phyloP scores from a whole-genome alignment of 2,888 invertebrate species.

The Volucella zonaria region DNA sequence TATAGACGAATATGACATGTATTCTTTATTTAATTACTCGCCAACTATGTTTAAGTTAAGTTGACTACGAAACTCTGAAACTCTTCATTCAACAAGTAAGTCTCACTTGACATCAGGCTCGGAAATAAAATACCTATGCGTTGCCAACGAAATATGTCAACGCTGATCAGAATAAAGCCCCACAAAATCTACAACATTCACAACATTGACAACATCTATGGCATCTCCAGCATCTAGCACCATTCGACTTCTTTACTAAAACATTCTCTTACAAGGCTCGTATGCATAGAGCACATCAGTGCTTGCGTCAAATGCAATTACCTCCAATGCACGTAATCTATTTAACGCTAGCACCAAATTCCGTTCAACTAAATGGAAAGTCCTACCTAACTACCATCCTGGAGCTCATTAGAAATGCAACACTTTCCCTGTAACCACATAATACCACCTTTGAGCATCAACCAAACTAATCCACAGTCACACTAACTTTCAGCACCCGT shows the following conservation, averaged over 20 bases:
- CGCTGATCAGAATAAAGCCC: conserved; percentile 1
- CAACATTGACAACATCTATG: too few species aligned
- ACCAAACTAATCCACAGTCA: conserved; percentile 69
- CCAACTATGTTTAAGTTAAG: too few species aligned
- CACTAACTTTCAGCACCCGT: conserved; percentile 45
- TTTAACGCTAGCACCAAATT: conserved; percentile 58
- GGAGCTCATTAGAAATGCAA: conserved; percentile 70
- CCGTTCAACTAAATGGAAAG: conserved; percentile 19
- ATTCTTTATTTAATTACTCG: too few species aligned
- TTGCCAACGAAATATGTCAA: background rate
- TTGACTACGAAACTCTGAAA: too few species aligned
- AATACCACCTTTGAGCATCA: conserved; percentile 66
- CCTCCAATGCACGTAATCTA: conserved; percentile 66
- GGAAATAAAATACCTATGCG: too few species aligned
- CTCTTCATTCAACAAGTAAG: too few species aligned
- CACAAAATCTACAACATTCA: background rate
- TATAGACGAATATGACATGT: too few species aligned
- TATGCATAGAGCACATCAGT: conserved; percentile 6
- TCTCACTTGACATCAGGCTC: too few species aligned
- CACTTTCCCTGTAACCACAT: conserved; percentile 66
- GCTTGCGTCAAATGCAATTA: conserved; percentile 64
- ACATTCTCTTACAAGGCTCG: background rate
- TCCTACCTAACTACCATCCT: background rate
- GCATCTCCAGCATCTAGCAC: background rate
- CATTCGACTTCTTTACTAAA: conserved; percentile 35